phyloP scores from a whole-genome alignment of 1,140 invertebrate genomes.

The Zophobas atratus region DNA sequence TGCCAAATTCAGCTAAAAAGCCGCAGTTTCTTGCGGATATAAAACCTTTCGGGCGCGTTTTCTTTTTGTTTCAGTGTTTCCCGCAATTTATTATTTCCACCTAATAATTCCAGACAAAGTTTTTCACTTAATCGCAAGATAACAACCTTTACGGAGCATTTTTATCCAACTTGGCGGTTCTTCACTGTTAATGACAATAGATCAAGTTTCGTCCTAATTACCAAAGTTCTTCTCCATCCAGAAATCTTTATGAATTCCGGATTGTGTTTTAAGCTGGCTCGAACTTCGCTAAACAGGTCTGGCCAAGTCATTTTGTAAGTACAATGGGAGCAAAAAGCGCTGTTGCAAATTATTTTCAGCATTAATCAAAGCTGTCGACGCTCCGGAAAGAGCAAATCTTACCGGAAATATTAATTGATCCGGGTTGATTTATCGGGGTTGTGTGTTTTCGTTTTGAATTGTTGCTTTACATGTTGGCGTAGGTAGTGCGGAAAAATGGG shows the following conservation, averaged over 20 bases:
- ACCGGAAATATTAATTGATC: slow-evolving; percentile 8
- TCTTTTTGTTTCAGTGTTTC: slow-evolving; percentile 1
- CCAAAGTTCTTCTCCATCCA: slow-evolving; percentile 25
- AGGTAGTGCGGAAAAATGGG: too few relatives aligned
- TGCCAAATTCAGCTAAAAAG: too few relatives aligned
- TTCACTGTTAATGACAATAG: slow-evolving; percentile 40
- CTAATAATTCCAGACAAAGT: slow-evolving; percentile 40
- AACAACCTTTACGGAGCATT: slow-evolving; percentile 29
- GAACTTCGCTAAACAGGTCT: slow-evolving; percentile 34
- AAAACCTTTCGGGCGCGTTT: background rate
- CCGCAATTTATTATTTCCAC: slow-evolving; percentile 34
- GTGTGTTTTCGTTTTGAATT: background rate
- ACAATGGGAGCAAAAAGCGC: slow-evolving; percentile 30
- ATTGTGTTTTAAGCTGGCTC: slow-evolving; percentile 32
- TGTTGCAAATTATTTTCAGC: slow-evolving; percentile 39
- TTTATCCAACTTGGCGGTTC: slow-evolving; percentile 21
- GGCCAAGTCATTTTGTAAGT: slow-evolving; percentile 33
- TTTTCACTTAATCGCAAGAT: slow-evolving; percentile 39
- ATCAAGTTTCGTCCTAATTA: slow-evolving; percentile 38
- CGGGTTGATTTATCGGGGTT: background rate
- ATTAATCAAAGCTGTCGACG: slow-evolving; percentile 36
- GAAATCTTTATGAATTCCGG: slow-evolving; percentile 30
- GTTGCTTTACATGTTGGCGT: background rate
- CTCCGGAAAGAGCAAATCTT: background rate
- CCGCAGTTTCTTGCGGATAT: too few relatives aligned